Evolutionary conservation across 1,140 invertebrate genomes (phyloP).

Genomic region (Wiebesia pumilae): DNA sequence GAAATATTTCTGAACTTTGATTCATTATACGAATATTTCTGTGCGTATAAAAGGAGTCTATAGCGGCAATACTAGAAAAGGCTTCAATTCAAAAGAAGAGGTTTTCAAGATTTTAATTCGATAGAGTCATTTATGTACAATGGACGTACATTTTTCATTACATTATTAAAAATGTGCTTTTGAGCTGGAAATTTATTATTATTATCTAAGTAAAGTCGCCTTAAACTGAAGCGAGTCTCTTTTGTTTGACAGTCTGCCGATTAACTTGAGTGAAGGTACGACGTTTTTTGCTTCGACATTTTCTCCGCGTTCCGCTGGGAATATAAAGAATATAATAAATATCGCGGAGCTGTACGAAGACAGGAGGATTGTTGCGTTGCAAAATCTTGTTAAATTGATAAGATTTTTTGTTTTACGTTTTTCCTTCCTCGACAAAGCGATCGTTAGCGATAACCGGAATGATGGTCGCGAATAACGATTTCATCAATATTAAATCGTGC

Average conservation of each 20-base stretch:
- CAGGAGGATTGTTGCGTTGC: constrained; percentile 41
- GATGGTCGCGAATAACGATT: neutral
- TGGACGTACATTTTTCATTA: neutral
- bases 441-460: neutral
- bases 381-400: constrained; percentile 25
- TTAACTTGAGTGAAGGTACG: constrained; percentile 35
- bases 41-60: neutral
- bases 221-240: constrained; percentile 8
- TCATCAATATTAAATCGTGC: neutral
- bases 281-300: constrained; percentile 18
- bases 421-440: too few species aligned
- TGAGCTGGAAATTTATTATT: neutral
- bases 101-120: neutral
- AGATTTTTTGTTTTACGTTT: neutral
- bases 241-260: constrained; percentile 11
- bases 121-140: neutral
- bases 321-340: constrained; percentile 47
- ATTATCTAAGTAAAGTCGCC: constrained; percentile 1
- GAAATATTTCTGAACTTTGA: neutral
- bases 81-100: neutral
- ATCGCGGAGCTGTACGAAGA: constrained; percentile 17
- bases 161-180: neutral
- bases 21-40: neutral
- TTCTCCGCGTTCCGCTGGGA: constrained; percentile 34
- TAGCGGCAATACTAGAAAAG: neutral